A percentile compares a stretch with the other conserved stretches of the same genome.
These are phyloP conservation scores for Sclerodermus sp. DNA, from an alignment of 2,888 invertebrate genomes.

Conservation along the genomic window DNA sequence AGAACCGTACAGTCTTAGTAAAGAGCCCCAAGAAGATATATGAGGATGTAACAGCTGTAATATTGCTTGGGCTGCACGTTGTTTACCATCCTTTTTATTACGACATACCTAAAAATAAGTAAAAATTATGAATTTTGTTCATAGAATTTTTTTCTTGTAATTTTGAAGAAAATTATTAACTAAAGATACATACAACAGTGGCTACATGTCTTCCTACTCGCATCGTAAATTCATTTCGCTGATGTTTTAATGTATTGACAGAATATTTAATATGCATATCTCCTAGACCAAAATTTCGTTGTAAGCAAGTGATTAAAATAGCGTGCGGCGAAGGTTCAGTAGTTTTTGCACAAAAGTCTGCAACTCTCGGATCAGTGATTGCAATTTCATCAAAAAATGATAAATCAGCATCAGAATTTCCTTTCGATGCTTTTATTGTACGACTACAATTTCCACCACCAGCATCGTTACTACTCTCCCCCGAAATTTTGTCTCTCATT, in stretches of 20 bases:
- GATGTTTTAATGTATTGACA: conserved; percentile 83
- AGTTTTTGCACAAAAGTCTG: conserved; percentile 93
- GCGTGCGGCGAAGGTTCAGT: conserved; percentile 95
- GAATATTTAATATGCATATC: conserved; percentile 86
- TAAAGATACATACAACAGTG: conserved; percentile 64
- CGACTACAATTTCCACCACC: conserved; percentile 54
- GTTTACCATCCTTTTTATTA: conserved; percentile 96
- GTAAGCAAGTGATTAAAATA: conserved; percentile 87
- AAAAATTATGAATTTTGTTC: background rate
- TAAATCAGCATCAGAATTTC: conserved; percentile 51
- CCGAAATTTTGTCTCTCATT: conserved; percentile 79
- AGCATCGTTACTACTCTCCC: conserved; percentile 61
- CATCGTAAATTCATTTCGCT: conserved; percentile 93
- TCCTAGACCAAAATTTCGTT: conserved; percentile 88
- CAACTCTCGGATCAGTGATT: conserved; percentile 91
- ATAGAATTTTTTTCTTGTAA: background rate
- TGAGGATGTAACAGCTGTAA: conserved; percentile 91
- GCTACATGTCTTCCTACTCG: conserved; percentile 90
- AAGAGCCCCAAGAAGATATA: conserved; percentile 91
- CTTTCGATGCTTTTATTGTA: conserved; percentile 50
- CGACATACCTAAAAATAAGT: conserved; percentile 67
- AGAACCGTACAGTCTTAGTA: conserved; percentile 90
- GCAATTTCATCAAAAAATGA: conserved; percentile 88
- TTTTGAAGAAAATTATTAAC: background rate
- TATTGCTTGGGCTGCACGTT: conserved; percentile 92